Base-by-base conservation (phyloP, 2,113 vertebrate genomes). In the Xyrauchen texanus region DNA sequence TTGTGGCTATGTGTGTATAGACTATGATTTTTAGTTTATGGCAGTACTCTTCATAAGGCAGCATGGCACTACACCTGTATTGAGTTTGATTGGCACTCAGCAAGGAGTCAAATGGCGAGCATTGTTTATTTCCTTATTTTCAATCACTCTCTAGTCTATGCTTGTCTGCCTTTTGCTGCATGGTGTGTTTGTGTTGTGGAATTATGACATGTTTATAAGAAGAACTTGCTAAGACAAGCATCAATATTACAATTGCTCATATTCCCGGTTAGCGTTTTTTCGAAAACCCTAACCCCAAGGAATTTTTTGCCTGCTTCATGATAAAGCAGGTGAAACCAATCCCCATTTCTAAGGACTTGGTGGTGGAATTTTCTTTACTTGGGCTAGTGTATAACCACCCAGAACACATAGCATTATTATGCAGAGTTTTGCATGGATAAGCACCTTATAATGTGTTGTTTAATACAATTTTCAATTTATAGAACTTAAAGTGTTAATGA, bases 41-140 rank as follows among this genome's bases (percentile, higher is more conserved):
- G 61, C 68, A 73, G 51, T 11, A 44, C 70, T 58, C 13, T 11
- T 71, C 45, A 76, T 55, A n/a, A 61, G 55, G 53, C 73, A 72
- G 78, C 82, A 83, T 77, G 78, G 78, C 73, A 8, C 53, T 44
- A 61, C 74, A 77, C 53, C n/a, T 75, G 70, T n/a, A n/a, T 34
- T 34, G 21, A 60, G 45, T 51, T 64, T 53, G 21, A 47, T 47
- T 47, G 69, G 16, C 69, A 60, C 8, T 47, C n/a, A 16, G 8
- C 47, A 8, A 49, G 47, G 8, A 49, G 8, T 49, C 5, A 49
- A 6, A 8, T 73, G 58, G 5, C 21, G 6, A 16, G 51, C 11
- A 34, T 34, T 34, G 21, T 34, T 11, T 6, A 49, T 69, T 49
- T 62, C 55, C 9, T 74, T 15, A 34, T 34, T 49, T 15, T 6